Evolutionary conservation across 2,113 vertebrate genomes (phyloP), one percentile per base, ranked within the genome.

Genomic region (Pogonocichla stellata): DNA sequence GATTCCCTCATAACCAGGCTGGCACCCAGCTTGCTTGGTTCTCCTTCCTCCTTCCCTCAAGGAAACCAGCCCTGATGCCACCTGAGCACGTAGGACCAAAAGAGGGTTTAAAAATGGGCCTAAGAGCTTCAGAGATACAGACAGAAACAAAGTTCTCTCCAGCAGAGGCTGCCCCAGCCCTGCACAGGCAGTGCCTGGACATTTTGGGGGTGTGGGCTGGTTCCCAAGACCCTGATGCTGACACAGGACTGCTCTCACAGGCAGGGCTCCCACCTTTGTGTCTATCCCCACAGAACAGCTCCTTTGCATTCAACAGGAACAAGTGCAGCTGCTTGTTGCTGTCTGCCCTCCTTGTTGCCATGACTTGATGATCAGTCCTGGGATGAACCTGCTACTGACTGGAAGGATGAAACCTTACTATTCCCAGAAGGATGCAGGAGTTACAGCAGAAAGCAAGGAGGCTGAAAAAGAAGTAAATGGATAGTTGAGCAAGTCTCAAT

Each of bases 151-250:
- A 64, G 26, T 26, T 42, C 57, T 28, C 45, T 80, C 58, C 25
- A 10, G 73, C 56, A 74, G 73, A 50, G 34, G 50, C 29, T 47
- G 60, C 29, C 5, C 42, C 51, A 70, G 78, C 51, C 61, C 82
- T 40, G 31, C 66, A 58, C 17, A 20, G 0, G 1, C 1, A 1
- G 28, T 80, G 53, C n/a, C 50, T 2, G 3, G 58, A 16, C 0
- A 0, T 57, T 80, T 6, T 2, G 2, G 72, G 50, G 34, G 7
- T 0, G 1, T 10, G 26, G 7, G 1, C n/a, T 51, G 3, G 31
- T 15, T 60, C 65, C 36, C 61, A 29, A 20, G 29, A 11, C 38
- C 9, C 58, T 67, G 3, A 14, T 38, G 64, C 65, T 36, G 50
- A 19, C 2, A 3, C 66, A 25, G 1, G 5, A 38, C 53, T 53